Base-by-base conservation (phyloP, 2,888 invertebrate species). In the Leptogaster cylindrica region DNA sequence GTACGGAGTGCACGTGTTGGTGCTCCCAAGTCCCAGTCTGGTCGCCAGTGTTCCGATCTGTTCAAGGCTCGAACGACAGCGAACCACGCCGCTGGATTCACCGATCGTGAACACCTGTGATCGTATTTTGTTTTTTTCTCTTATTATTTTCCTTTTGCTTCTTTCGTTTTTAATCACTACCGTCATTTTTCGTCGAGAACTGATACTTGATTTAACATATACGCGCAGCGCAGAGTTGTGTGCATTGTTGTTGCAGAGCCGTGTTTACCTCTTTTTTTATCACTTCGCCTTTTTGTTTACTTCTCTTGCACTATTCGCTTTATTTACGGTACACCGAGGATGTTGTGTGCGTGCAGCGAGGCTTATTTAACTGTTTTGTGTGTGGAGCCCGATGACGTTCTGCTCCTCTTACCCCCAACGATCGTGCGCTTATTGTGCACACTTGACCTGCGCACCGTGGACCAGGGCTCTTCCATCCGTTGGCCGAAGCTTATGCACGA, bases 31-130 rank as follows among this genome's bases (percentile, higher is more conserved):
- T 41, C 25, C n/a, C n/a, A n/a, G 27, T 14, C 58, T 20, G 25
- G 10, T 23, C 58, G 41, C 16, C 44, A 3, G 18, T 5, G 18
- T 3, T 12, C 16, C n/a, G 36, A 12, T n/a, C n/a, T n/a, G 28
- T 14, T 10, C 39, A 27, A 2, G 14, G 7, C 27, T 10, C n/a
- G 5, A 12, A 64, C 48, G 33, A 46, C 23, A 33, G 33, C 46
- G 31, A 3, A 8, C 41, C 25, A 20, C 41, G 36, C 36, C 14
- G 65, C 52, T 65, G 65, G 28, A 52, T 65, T 36, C 51, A 65
- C 52, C 41, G 73, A 73, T 74, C 73, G 72, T 70, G 73, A 73
- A 74, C 74, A 74, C 74, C 74, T 74, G 74, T 74, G 74, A 72
- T 70, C n/a, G n/a, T n/a, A n/a, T n/a, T n/a, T n/a, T n/a, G n/a